Conservation (phyloP, 2,113 vertebrate species). For the Macquaria australasica region DNA sequence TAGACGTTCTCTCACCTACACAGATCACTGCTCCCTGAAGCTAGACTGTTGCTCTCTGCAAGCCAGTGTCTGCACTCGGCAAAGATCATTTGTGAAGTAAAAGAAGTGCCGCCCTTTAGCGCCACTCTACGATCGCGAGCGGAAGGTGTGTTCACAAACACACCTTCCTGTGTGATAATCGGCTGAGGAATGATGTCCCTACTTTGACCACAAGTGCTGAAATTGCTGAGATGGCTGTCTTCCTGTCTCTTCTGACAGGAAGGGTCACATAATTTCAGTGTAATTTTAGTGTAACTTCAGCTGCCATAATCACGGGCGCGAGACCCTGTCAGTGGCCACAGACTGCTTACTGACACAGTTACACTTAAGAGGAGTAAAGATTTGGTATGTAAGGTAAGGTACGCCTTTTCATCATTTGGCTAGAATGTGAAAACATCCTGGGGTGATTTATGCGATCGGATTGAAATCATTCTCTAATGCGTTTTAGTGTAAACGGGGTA, state of each 20-base stretch:
- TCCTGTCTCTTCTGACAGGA: constrained; percentile 4
- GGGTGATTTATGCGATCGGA: neutral
- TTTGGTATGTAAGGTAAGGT: no score
- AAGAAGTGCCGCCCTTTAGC: neutral
- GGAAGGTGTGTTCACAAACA: neutral
- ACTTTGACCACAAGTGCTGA: constrained; percentile 3
- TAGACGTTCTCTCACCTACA: neutral
- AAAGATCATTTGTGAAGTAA: neutral
- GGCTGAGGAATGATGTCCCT: neutral
- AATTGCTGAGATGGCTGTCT: neutral
- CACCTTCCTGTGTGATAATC: neutral
- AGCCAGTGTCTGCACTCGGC: neutral
- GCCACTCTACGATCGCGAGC: neutral
- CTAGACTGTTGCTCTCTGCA: neutral
- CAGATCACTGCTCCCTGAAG: neutral
- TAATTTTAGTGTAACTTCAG: constrained; percentile 27
- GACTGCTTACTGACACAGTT: neutral
- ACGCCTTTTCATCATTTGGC: neutral
- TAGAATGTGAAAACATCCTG: neutral
- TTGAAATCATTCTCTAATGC: neutral
- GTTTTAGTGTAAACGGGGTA: neutral
- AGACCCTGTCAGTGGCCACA: constrained; percentile 15
- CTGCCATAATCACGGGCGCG: constrained; percentile 7
- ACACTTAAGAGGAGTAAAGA: neutral
- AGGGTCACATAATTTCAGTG: constrained; percentile 40